phyloP scores from a whole-genome alignment of 2,113 vertebrate genomes.

The Brachypteracias leptosomus region DNA sequence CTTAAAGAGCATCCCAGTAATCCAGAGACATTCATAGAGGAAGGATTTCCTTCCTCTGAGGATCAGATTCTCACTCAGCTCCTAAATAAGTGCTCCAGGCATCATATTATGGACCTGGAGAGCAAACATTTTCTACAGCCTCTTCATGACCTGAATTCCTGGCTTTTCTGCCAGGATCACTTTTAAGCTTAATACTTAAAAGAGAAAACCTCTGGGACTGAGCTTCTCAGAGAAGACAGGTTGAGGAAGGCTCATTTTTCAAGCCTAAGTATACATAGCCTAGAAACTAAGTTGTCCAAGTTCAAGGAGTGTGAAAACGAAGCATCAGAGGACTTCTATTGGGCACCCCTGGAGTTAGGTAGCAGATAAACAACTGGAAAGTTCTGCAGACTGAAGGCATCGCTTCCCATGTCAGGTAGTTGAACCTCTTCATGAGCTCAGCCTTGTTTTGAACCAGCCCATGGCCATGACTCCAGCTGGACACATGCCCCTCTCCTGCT shows the following conservation, averaged over 20 bases:
- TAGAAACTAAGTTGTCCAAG: background rate
- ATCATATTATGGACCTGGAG: background rate
- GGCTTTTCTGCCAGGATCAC: background rate
- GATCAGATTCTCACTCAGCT: background rate
- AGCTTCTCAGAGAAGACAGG: background rate
- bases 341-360: background rate
- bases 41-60: background rate
- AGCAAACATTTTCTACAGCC: background rate
- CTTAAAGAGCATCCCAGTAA: background rate
- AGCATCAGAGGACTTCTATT: background rate
- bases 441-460: background rate
- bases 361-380: background rate
- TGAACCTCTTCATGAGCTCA: background rate
- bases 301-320: background rate
- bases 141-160: background rate
- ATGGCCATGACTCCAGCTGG: background rate
- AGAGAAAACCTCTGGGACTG: background rate
- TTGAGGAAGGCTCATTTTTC: background rate
- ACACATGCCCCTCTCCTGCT: rapidly evolving
- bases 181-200: background rate
- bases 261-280: background rate
- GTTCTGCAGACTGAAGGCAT: background rate
- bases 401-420: rapidly evolving
- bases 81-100: background rate
- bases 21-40: background rate